These are phyloP conservation scores for Microcebus jonahi DNA, from an alignment of 2,113 vertebrate species.

Conservation along the genomic window DNA sequence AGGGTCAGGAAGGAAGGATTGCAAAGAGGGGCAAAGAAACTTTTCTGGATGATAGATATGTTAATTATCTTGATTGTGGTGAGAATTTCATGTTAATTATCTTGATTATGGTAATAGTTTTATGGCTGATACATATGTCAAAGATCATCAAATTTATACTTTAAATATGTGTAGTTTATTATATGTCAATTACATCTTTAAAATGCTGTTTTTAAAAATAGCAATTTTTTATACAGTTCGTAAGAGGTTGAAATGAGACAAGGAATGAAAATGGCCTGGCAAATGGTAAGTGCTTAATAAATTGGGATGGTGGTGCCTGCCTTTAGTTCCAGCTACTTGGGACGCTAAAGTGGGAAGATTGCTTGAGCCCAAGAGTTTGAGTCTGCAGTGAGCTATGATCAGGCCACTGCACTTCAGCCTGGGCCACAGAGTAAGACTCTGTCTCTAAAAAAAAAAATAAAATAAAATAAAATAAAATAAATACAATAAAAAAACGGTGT, in stretches of 20 bases:
- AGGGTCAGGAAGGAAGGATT: constrained; percentile 7
- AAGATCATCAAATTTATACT: constrained; percentile 51
- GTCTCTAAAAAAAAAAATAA: background rate
- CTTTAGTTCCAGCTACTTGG: background rate
- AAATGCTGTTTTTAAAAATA: constrained; percentile 33
- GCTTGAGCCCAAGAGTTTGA: too few species aligned
- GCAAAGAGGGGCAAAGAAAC: background rate
- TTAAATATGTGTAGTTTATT: constrained; percentile 43
- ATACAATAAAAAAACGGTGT: background rate
- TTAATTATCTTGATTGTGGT: constrained; percentile 66
- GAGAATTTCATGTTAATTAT: constrained; percentile 47
- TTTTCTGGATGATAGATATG: constrained; percentile 28
- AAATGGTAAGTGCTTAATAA: background rate
- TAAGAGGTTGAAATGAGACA: constrained; percentile 34
- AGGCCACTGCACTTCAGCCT: too few species aligned
- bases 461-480: too few species aligned
- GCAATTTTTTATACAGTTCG: background rate
- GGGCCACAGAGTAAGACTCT: too few species aligned
- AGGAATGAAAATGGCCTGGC: background rate
- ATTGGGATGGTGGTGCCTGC: background rate
- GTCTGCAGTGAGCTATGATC: too few species aligned
- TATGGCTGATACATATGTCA: background rate
- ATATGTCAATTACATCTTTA: constrained; percentile 38
- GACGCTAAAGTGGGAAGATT: too few species aligned
- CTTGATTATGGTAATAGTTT: constrained; percentile 63